Evolutionary conservation across 2,113 vertebrate genomes (phyloP).

Genomic region (Typhlomys cinereus): DNA sequence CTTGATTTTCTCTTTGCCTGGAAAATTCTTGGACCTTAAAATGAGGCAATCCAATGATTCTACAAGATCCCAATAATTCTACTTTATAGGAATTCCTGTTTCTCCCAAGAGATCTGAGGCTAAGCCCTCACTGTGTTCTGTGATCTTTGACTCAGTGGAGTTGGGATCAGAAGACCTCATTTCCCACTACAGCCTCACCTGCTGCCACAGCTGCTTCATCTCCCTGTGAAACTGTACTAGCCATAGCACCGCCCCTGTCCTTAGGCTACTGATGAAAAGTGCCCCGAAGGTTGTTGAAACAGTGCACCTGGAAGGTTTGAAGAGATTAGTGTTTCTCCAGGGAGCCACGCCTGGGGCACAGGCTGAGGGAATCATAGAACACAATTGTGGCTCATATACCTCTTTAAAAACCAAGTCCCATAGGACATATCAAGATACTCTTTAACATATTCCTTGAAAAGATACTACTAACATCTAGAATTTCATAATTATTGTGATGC

Average conservation of each 20-base stretch:
- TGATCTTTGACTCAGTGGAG: background rate
- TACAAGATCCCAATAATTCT: background rate
- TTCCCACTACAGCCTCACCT: background rate
- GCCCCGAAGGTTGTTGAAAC: background rate
- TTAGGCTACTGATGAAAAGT: background rate
- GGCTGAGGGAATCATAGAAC: background rate
- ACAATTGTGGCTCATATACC: background rate
- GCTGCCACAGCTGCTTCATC: background rate
- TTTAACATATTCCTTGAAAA: background rate
- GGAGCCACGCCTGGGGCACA: background rate
- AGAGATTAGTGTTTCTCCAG: background rate
- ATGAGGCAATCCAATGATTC: background rate
- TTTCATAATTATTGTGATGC: constrained; percentile 28
- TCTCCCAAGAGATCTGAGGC: background rate
- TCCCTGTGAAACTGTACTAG: background rate
- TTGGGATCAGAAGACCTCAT: background rate
- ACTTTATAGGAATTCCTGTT: background rate
- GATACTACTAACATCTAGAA: background rate
- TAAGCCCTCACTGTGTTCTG: background rate
- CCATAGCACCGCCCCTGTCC: background rate
- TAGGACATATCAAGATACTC: background rate
- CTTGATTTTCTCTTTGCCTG: background rate
- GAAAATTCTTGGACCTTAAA: background rate
- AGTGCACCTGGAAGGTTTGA: background rate
- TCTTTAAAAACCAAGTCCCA: background rate